Percentiles rank a stretch among this genome's conserved stretches.
Evolutionary conservation across 1,140 invertebrate species (phyloP).

Genomic region (Frieseomelitta varia): DNA sequence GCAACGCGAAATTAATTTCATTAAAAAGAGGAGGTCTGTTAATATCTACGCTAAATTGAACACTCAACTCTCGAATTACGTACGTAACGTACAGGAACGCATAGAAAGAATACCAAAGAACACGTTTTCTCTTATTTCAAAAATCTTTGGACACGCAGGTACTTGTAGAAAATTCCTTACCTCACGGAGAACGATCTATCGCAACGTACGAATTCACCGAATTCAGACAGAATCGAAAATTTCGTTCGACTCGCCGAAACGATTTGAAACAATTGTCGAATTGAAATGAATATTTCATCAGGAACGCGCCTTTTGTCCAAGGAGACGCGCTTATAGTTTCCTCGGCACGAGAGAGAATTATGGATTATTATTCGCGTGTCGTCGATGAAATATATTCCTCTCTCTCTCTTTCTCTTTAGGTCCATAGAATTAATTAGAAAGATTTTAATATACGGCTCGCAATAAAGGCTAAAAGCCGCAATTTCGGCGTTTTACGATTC

Average conservation of each 20-base stretch:
- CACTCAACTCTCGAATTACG: no score
- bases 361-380: constrained; percentile 20
- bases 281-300: constrained; percentile 32
- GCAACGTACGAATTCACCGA: no score
- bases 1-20: no score
- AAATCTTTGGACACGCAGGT: no score
- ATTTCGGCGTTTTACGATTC: constrained; percentile 46
- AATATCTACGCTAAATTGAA: no score
- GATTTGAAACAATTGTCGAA: constrained; percentile 27
- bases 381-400: constrained; percentile 22
- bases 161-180: no score
- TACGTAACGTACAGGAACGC: no score
- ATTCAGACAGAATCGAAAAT: background rate
- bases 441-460: constrained; percentile 34
- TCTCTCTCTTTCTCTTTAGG: background rate
- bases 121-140: no score
- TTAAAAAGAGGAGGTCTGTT: no score
- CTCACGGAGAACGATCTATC: background rate
- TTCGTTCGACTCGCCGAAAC: constrained; percentile 9
- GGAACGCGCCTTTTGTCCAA: background rate
- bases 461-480: constrained; percentile 42
- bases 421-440: constrained; percentile 45
- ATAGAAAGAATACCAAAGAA: no score
- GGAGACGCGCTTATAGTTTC: background rate
- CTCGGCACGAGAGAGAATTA: background rate